Base-by-base conservation (phyloP, 2,888 invertebrate genomes). In the Noctua janthina region DNA sequence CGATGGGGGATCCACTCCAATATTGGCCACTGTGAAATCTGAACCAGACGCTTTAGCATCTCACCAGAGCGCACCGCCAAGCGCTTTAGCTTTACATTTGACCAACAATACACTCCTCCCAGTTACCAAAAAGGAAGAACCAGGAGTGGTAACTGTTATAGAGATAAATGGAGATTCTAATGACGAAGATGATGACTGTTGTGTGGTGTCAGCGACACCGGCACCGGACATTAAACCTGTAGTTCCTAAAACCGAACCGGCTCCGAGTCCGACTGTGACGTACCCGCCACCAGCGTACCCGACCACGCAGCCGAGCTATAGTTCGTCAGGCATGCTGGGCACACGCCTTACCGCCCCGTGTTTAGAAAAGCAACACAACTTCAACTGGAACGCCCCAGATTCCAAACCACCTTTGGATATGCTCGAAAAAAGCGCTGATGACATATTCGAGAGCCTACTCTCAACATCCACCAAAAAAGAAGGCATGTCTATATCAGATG, bases 121-220 rank as follows among this genome's bases (percentile, higher is more conserved):
- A 0, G 94, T 96, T 3, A 92, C 95, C 13, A 97, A 97, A 89
- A 93, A 90, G 35, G 96, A 96, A 91, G 94, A 95, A 66, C 85
- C 89, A 1, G 91, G 91, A 20, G 86, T 17, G 35, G 85, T 95
- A 54, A 95, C 96, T 1, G 92, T 97, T 35, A 96, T 97, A 81
- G 97, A 97, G 92, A 97, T 97, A 73, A 96, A 96, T 87, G 96
- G 97, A 20, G 97, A 97, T 88, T 96, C 96, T 0, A 95, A 96
- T 85, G 96, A 96, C 67, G 96, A 97, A 89, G 97, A 96, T 69
- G 97, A 97, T 81, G 97, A 97, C 87, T 96, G 96, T 80, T 97
- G 97, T 82, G 96, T 97, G 2, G 96, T 97, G 4, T 96, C 96
- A 0, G 94, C 96, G 0, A 96, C 96, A 2, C 96, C 96, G 1